Evolutionary conservation across 2,797 vertebrate species (phyloP), one percentile per base, ranked within the genome.

Genomic region (Falco columbarius): DNA sequence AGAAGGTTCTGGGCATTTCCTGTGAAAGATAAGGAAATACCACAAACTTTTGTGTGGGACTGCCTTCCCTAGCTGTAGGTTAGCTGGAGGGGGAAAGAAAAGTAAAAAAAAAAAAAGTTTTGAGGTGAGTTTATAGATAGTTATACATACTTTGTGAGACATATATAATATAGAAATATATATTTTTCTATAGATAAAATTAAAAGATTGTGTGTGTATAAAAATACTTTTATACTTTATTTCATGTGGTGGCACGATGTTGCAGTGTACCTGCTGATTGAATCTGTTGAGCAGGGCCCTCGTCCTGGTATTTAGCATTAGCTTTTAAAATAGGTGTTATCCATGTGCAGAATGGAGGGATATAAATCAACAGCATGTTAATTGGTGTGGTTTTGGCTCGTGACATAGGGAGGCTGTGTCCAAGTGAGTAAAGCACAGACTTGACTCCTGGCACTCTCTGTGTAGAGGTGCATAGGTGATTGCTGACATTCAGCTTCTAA

Each of bases 11-110:
- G 58, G 7, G 29, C 3, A 26, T 81, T 86, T 89, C 9, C 5
- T 36, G 2, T 73, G 59, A 38, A 66, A 80, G 55, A 38, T 7
- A n/a, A 80, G 21, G 40, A 27, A 73, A 36, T 70, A 30, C 8
- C 32, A 68, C 32, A 54, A 18, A 49, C 12, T 74, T 81, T 18
- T 18, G 2, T 3, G 4, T 81, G 70, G 22, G 40, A 44, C 30
- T 90, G 52, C 4, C 18, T 89, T 93, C 23, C 21, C 9, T 51
- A 11, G 30, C 19, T 82, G 32, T 54, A 11, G 32, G 29, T 42
- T 40, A 40, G 14, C 23, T 30, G 22, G 11, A 8, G 7, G 42
- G 7, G 2, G 5, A 5, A n/a, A 15, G 2, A 4, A 9, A 27
- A n/a, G 40, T 42, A 42, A 42, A 42, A 42, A 42, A 16, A 62